Conservation (phyloP, 2,888 invertebrate species). For the Hedychridium roseum region DNA sequence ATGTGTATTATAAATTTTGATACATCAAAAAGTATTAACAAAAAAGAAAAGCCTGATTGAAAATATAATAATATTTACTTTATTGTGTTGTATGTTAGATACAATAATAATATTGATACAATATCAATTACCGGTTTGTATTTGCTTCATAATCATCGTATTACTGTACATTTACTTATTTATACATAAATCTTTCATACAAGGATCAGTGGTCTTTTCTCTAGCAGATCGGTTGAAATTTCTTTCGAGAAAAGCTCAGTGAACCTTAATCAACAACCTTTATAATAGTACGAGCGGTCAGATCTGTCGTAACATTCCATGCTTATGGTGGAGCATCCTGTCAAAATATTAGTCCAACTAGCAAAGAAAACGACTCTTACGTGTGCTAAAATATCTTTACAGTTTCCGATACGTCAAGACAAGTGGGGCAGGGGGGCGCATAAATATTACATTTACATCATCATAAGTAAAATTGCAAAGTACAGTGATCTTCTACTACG, state of each 20-base stretch:
- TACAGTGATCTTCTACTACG: constrained; percentile 20
- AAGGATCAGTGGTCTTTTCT: constrained; percentile 44
- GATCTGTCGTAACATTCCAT: constrained; percentile 37
- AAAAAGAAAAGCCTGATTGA: constrained; percentile 46
- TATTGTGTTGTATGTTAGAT: constrained; percentile 57
- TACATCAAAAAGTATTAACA: constrained; percentile 19
- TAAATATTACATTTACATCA: constrained; percentile 21
- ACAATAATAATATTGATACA: constrained; percentile 61
- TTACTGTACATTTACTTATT: constrained; percentile 59
- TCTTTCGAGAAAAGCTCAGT: constrained; percentile 40
- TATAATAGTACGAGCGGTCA: constrained; percentile 50
- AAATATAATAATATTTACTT: constrained; percentile 61
- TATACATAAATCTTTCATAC: constrained; percentile 59
- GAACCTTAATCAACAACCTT: constrained; percentile 53
- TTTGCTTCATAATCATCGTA: constrained; percentile 50
- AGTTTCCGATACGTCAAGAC: constrained; percentile 4
- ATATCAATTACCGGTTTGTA: constrained; percentile 52
- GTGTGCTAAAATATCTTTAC: constrained; percentile 19
- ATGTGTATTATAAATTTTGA: constrained; percentile 14
- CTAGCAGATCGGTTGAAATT: constrained; percentile 12
- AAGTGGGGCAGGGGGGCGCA: constrained; percentile 8
- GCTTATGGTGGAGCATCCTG: constrained; percentile 27
- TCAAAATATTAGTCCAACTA: constrained; percentile 23
- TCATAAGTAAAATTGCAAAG: constrained; percentile 35
- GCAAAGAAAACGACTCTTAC: constrained; percentile 13